Conservation (phyloP, 2,113 vertebrate genomes). For the Eclectus roratus region DNA sequence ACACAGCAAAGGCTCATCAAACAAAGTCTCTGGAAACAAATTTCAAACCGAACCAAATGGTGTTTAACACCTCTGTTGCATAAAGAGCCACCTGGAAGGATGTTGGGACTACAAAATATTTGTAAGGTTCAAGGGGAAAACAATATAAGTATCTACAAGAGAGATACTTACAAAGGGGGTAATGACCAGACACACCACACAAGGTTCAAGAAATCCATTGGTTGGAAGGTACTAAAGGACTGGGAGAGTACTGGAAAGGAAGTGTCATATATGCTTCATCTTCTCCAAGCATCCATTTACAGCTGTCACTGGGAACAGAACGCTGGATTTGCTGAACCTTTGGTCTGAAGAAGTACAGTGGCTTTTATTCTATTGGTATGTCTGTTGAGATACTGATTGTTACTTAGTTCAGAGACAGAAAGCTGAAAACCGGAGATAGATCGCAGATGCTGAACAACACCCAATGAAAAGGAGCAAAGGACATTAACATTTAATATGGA, state of each 20-base stretch:
- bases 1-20: background rate
- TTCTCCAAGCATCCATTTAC: background rate
- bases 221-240: background rate
- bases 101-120: background rate
- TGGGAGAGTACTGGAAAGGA: background rate
- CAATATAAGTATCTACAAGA: background rate
- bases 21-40: background rate
- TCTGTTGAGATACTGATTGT: rapidly evolving
- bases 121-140: background rate
- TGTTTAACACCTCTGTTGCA: background rate
- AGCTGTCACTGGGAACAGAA: background rate
- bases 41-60: background rate
- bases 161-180: background rate
- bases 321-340: background rate
- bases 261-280: rapidly evolving
- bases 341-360: background rate
- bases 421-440: background rate
- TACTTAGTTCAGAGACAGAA: background rate
- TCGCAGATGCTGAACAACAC: background rate
- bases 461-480: background rate
- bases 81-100: background rate
- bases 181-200: background rate
- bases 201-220: background rate
- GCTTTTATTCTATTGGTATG: background rate
- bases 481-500: background rate